phyloP scores from a whole-genome alignment of 2,797 vertebrate species.

The Microcaecilia unicolor region DNA sequence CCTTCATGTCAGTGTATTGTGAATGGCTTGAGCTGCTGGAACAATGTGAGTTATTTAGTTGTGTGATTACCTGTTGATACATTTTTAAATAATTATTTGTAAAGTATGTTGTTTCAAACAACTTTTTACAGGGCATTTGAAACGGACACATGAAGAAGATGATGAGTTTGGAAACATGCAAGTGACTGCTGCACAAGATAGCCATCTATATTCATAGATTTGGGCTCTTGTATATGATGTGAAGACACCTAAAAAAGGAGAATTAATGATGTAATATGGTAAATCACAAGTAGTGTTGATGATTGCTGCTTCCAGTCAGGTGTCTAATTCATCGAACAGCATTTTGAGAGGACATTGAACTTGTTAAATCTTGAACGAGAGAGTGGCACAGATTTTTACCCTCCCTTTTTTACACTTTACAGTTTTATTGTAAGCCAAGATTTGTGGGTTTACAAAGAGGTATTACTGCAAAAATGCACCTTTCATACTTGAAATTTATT shows the following conservation, averaged over 20 bases:
- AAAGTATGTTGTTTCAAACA: too few relatives aligned
- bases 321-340: conserved; percentile 47
- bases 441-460: conserved; percentile 97
- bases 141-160: conserved; percentile 87
- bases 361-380: conserved; percentile 42
- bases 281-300: conserved; percentile 36
- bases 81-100: too few relatives aligned
- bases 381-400: conserved; percentile 62
- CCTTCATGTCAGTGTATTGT: too few relatives aligned
- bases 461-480: conserved; percentile 99
- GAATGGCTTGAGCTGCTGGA: too few relatives aligned
- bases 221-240: conserved; percentile 29
- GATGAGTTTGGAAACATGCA: conserved; percentile 91
- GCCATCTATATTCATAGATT: conserved; percentile 10
- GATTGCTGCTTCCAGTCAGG: conserved; percentile 45
- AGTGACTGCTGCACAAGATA: conserved; percentile 80
- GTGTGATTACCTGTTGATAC: too few relatives aligned
- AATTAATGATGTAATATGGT: conserved; percentile 23
- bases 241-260: conserved; percentile 21
- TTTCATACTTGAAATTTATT: conserved; percentile 95
- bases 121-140: conserved; percentile 93
- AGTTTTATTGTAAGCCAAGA: conserved; percentile 96
- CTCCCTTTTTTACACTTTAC: conserved; percentile 65
- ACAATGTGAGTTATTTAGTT: too few relatives aligned
- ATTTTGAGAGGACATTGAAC: conserved; percentile 52